phyloP scores from a whole-genome alignment of 2,797 vertebrate genomes.

The Melopsittacus undulatus region DNA sequence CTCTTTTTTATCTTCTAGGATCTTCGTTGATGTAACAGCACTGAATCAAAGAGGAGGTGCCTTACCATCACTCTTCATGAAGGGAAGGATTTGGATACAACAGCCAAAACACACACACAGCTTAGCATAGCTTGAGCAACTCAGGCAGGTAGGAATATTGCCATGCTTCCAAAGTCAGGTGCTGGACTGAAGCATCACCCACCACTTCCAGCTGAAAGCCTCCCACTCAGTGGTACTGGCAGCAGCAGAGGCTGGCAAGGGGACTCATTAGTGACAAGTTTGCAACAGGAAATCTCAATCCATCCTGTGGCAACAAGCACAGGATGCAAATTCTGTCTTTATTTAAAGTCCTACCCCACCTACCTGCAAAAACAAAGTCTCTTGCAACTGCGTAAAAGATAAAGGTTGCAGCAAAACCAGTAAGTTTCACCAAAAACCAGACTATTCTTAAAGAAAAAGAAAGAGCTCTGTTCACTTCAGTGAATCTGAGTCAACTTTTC shows the following conservation, averaged over 20 bases:
- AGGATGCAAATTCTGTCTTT: not conserved
- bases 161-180: not conserved
- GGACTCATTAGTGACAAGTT: not conserved
- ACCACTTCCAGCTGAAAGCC: not conserved
- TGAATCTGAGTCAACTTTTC: conserved; percentile 75
- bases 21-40: not conserved
- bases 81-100: not conserved
- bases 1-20: not conserved
- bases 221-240: not conserved
- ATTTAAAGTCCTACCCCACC: not conserved
- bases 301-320: not conserved
- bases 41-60: not conserved
- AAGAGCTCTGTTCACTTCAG: conserved; percentile 66
- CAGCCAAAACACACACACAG: not conserved
- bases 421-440: conserved; percentile 78
- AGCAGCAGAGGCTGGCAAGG: not conserved
- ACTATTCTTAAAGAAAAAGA: conserved; percentile 63
- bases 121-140: not conserved
- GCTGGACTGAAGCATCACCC: not conserved
- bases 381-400: conserved; percentile 41
- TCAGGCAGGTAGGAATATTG: not conserved
- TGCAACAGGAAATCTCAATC: not conserved
- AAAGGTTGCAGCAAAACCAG: conserved; percentile 77
- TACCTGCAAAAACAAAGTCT: conserved; percentile 48
- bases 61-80: not conserved